These are phyloP conservation scores for Acanthosepion pharaonis DNA, from an alignment of 2,888 invertebrate genomes.

Conservation along the genomic window DNA sequence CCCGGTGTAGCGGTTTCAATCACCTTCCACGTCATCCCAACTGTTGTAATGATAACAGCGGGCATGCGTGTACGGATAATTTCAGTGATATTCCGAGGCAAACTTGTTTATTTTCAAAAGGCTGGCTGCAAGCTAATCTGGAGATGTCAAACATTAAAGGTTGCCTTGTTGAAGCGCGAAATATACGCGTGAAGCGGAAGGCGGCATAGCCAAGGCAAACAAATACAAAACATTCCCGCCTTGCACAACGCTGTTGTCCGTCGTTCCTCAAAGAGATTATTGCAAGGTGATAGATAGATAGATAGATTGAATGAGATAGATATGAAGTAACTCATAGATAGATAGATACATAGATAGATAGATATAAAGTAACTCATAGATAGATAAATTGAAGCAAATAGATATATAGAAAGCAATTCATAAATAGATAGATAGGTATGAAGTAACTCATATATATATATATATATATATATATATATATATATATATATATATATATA, in stretches of 20 bases:
- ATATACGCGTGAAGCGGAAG: not conserved
- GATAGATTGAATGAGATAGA: not conserved
- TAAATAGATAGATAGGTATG: not conserved
- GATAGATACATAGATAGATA: not conserved
- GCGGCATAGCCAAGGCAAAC: not conserved
- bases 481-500: no score
- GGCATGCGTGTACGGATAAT: not conserved
- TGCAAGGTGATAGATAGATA: not conserved
- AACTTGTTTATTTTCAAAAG: not conserved
- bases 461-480: no score
- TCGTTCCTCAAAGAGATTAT: not conserved
- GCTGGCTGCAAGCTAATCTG: slow-evolving; percentile 18
- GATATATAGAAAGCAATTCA: not conserved
- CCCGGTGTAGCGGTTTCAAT: not conserved
- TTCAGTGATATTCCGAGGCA: not conserved
- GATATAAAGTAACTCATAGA: not conserved
- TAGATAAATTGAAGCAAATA: not conserved
- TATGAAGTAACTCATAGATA: not conserved
- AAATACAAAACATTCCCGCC: not conserved
- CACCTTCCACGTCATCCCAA: not conserved
- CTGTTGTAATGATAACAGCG: not conserved
- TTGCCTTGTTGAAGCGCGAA: not conserved
- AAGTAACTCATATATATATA: no score
- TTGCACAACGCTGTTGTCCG: not conserved
- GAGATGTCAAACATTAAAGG: slow-evolving; percentile 33